A percentile compares a stretch with the other conserved stretches of the same genome.
phyloP scores from a whole-genome alignment of 2,888 invertebrate species.

The Zelleria hepariella region DNA sequence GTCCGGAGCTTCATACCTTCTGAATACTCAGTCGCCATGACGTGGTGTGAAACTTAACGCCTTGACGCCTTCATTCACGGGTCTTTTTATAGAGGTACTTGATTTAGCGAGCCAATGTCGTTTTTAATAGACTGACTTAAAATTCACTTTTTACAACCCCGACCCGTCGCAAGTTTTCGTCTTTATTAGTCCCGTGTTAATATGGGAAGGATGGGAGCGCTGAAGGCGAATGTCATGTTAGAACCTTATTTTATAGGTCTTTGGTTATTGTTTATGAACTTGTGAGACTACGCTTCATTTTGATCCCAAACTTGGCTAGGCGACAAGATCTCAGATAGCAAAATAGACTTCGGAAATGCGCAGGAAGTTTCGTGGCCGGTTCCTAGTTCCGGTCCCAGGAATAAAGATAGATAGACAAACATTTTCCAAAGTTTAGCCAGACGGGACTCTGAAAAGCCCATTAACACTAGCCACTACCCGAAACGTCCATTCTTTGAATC shows the following conservation, averaged over 20 bases:
- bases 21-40: constrained; percentile 25
- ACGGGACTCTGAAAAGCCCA: not conserved
- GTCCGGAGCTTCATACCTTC: not conserved
- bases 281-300: too few species aligned
- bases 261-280: not conserved
- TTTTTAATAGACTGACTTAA: constrained; percentile 49
- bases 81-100: constrained; percentile 60
- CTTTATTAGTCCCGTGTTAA: constrained; percentile 25
- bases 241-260: not conserved
- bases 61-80: constrained; percentile 47
- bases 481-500: constrained; percentile 36
- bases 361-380: not conserved
- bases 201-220: constrained; percentile 18
- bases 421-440: not conserved
- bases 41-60: constrained; percentile 69
- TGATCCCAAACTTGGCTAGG: too few species aligned
- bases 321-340: too few species aligned
- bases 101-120: constrained; percentile 60
- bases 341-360: not conserved
- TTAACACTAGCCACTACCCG: not conserved
- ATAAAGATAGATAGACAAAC: not conserved
- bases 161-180: constrained; percentile 17
- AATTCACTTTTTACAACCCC: constrained; percentile 38
- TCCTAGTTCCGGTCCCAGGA: not conserved
- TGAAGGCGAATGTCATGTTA: not conserved